phyloP scores from a whole-genome alignment of 2,888 invertebrate genomes.

The Polia nebulosa region DNA sequence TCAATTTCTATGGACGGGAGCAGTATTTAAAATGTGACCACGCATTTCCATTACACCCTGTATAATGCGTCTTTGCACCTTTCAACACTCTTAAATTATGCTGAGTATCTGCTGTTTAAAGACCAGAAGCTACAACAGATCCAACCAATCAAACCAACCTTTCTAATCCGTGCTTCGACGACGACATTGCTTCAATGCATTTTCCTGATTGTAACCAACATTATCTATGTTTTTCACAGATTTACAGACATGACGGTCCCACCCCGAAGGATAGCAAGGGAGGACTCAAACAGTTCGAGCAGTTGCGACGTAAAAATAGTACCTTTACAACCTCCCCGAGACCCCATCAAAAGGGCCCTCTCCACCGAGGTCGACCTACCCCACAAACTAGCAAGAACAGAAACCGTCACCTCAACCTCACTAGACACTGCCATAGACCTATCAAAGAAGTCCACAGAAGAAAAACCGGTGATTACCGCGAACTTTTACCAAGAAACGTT shows the following conservation, averaged over 20 bases:
- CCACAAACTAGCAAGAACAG: conserved; percentile 67
- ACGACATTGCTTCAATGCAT: background rate
- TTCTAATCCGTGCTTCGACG: background rate
- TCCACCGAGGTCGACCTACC: conserved; percentile 75
- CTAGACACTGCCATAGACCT: conserved; percentile 82
- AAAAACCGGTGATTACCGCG: conserved; percentile 76
- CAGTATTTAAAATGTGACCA: too few species aligned
- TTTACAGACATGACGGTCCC: conserved; percentile 80
- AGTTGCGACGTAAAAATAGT: conserved; percentile 72
- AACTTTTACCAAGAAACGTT: conserved; percentile 88
- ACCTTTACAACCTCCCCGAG: conserved; percentile 64
- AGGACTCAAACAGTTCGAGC: conserved; percentile 85
- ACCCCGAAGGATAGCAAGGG: conserved; percentile 78
- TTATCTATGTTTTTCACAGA: conserved; percentile 67
- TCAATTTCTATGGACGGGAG: too few species aligned
- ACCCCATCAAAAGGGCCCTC: conserved; percentile 70
- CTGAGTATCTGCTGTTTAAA: background rate
- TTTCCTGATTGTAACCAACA: background rate
- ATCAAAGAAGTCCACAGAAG: conserved; percentile 74
- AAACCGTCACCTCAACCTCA: conserved; percentile 74
- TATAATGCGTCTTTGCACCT: too few species aligned
- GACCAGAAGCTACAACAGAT: background rate
- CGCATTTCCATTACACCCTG: too few species aligned
- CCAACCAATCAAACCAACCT: background rate
- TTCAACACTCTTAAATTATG: background rate